phyloP scores from a whole-genome alignment of 1,140 invertebrate genomes.

The Drosophila mauritiana region DNA sequence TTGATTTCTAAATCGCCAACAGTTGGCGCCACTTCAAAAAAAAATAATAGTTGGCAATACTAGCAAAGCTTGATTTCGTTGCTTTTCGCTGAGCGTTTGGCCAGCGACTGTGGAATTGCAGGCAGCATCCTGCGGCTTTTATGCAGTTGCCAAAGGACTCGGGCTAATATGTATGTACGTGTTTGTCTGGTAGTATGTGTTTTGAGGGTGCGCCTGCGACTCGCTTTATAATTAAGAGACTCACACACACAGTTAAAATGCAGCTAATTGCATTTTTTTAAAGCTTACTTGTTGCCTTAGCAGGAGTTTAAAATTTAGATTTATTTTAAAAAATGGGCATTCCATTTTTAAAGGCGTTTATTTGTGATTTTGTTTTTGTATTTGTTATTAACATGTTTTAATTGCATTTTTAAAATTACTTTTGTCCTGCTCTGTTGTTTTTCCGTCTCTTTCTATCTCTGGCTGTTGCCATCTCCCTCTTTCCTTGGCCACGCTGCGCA shows the following conservation, averaged over 20 bases:
- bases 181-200: slow-evolving; percentile 4
- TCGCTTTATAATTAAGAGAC: slow-evolving; percentile 29
- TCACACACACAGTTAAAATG: not conserved
- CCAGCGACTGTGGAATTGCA: slow-evolving; percentile 75
- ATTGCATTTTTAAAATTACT: slow-evolving; percentile 11
- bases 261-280: slow-evolving; percentile 29
- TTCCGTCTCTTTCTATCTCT: not conserved
- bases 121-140: slow-evolving; percentile 73
- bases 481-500: slow-evolving; percentile 55
- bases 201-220: slow-evolving; percentile 24
- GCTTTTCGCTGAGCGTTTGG: slow-evolving; percentile 63
- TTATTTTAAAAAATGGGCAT: not conserved
- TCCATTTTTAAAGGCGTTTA: accelerated
- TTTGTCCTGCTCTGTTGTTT: not conserved
- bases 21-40: slow-evolving; percentile 33
- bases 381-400: not conserved
- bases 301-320: not conserved
- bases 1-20: slow-evolving; percentile 9
- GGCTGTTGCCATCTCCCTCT: slow-evolving; percentile 31
- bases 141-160: slow-evolving; percentile 51
- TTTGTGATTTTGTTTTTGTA: not conserved
- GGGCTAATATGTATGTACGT: slow-evolving; percentile 17
- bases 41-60: slow-evolving; percentile 7
- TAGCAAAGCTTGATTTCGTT: not conserved
- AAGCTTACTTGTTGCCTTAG: not conserved